Base-by-base conservation (phyloP, 2,888 invertebrate genomes). In the Polyommatus icarus region DNA sequence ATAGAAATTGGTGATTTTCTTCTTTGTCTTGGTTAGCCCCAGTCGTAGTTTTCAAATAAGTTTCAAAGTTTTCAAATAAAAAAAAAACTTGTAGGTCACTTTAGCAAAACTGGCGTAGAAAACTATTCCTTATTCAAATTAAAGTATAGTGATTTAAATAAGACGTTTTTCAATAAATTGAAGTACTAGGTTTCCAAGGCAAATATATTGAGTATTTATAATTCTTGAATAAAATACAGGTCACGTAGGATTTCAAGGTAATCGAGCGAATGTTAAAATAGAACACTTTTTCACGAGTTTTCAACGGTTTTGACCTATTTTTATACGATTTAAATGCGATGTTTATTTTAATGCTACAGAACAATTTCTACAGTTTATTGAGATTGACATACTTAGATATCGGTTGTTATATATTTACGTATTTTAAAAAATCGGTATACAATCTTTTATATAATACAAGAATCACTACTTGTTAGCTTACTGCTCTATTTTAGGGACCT, bases 251-350 rank as follows among this genome's bases (percentile, higher is more conserved):
- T 61, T 61, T 32, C 67, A 67, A 67, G 29, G 67, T 29, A 67
- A 67, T 67, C 67, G 67, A 67, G 67, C 29, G 67, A 67, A 67
- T 67, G 12, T 67, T 67, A 67, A 67, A 67, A 67, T 67, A 67
- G 12, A 67, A 67, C 67, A 67, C 15, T 29, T 29, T 67, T 67
- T 67, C 61, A 12, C 29, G 67, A 29, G 29, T 67, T n/a, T 3
- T 29, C 29, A 67, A 67, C 24, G 24, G 24, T 67, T 29, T 67
- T 29, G 67, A 67, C 67, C 67, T 67, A 29, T 67, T 67, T 61
- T 67, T 29, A 29, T 15, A 29, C 67, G 29, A 67, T 67, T 67
- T 29, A 67, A 29, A 29, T 67, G 29, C 15, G 29, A 67, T 67
- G 67, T 67, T 67, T 67, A 18, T 18, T 67, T 67, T 29, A 10